Percentiles rank a stretch among this genome's conserved stretches.
phyloP scores from a whole-genome alignment of 2,797 vertebrate species.

The Pseudochirops cupreus region DNA sequence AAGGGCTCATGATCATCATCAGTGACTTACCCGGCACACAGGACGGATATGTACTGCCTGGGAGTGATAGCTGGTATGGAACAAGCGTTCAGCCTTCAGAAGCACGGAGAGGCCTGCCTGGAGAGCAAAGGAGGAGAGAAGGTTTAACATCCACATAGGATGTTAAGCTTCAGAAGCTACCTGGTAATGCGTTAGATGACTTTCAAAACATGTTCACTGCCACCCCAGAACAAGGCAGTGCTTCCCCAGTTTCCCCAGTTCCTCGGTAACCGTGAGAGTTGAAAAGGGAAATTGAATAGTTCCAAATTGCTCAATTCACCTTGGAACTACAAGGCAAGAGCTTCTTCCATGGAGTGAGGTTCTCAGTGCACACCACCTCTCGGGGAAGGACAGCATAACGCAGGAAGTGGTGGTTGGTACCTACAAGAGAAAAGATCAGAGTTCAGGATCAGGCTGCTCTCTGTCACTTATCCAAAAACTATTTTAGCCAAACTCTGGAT shows the following conservation, averaged over 20 bases:
- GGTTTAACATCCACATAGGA: not conserved
- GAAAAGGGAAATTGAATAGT: not conserved
- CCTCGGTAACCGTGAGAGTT: not conserved
- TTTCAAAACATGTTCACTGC: not conserved
- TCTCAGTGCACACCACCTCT: constrained; percentile 98
- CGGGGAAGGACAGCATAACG: constrained; percentile 95
- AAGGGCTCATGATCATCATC: not conserved
- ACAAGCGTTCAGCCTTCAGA: constrained; percentile 96
- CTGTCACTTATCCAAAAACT: not conserved
- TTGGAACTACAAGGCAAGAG: constrained; percentile 97
- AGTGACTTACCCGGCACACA: constrained; percentile 89
- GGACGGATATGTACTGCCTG: constrained; percentile 97
- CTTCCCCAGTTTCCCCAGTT: too few species aligned
- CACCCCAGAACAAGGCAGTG: not conserved
- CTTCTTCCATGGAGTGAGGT: constrained; percentile 99
- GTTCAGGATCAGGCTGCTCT: not conserved
- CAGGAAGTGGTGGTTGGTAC: constrained; percentile 93
- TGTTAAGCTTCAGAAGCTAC: too few species aligned
- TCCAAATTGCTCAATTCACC: constrained; percentile 82
- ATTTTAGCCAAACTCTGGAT: not conserved
- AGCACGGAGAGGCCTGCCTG: constrained; percentile 96
- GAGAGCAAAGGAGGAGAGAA: constrained; percentile 14
- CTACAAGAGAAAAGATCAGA: constrained; percentile 82
- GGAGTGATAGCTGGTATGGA: constrained; percentile 98
- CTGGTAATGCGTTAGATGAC: not conserved